phyloP scores from a whole-genome alignment of 2,888 invertebrate species.

The Ctena decussata region DNA sequence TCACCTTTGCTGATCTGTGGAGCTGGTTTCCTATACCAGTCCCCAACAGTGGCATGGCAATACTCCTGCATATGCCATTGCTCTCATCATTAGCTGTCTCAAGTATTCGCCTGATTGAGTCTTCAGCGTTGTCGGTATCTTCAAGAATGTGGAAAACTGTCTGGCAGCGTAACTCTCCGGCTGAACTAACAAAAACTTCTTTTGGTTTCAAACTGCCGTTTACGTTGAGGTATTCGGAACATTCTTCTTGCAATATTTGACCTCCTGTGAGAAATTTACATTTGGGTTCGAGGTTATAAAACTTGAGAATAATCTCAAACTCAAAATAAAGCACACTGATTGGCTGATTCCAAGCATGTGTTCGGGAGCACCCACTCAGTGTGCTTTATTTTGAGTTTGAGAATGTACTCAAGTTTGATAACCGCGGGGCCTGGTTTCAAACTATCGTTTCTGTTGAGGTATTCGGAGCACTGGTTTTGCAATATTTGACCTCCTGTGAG shows the following conservation, averaged over 20 bases:
- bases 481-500: no score
- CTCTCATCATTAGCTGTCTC: slow-evolving; percentile 34
- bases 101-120: slow-evolving; percentile 61
- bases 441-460: no score
- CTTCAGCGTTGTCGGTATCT: slow-evolving; percentile 47
- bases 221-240: slow-evolving; percentile 8
- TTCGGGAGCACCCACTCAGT: no score
- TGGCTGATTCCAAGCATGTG: no score
- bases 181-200: slow-evolving; percentile 27
- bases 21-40: slow-evolving; percentile 72
- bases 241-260: slow-evolving; percentile 28
- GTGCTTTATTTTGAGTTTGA: no score
- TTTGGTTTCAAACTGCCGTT: slow-evolving; percentile 15
- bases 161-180: slow-evolving; percentile 57
- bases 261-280: no score
- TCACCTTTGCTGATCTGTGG: slow-evolving; percentile 44
- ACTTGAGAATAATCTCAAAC: no score
- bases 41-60: slow-evolving; percentile 78
- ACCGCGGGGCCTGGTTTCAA: no score
- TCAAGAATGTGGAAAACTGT: slow-evolving; percentile 64
- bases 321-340: no score
- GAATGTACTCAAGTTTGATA: no score
- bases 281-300: no score
- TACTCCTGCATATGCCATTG: slow-evolving; percentile 33
- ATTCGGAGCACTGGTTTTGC: no score